Evolutionary conservation across 2,797 vertebrate species (phyloP), one percentile per base, ranked within the genome.

Genomic region (Paramormyrops hopkinsi): DNA sequence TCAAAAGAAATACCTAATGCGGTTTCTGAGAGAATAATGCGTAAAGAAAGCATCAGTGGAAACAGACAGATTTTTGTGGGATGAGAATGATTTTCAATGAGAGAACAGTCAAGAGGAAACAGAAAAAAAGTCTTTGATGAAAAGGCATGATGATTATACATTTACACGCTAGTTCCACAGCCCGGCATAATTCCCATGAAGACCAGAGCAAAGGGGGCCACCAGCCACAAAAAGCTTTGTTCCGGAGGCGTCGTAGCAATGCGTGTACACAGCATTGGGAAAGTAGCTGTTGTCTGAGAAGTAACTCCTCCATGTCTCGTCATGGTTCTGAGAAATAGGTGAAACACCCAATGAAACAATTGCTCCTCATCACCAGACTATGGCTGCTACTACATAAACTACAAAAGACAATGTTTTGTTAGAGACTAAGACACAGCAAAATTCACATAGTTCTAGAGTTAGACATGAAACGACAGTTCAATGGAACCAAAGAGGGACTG

Each of bases 221-320:
- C 99, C 99, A 85, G 99, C 99, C 92, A 99, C 99, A 84, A 99
- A 99, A 91, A 99, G 97, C 92, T 99, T 99, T 89, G 96, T 99
- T 95, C 98, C 99, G 0, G 99, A 99, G 85, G 97, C 97, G 91
- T 99, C 99, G 4, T 99, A 99, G 96, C 99, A 99, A 96, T 99
- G 99, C 5, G 98, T 99, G 95, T 99, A 99, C 95, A 99, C 98
- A 8, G 99, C 99, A 33, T 99, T 99, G 87, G 98, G 98, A 95
- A 99, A 99, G 94, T 95, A 98, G 95, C 96, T 96, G 95, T 99
- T 97, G 91, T 99, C 98, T 2, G 99, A 99, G 95, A 99, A 99
- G 94, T 99, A 99, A 95, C 98, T 99, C 95, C 98, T 97, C 98
- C 98, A 99, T 11, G 98, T 99, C 93, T 99, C 98, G 44, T 99